These are phyloP conservation scores for Zoanthus solanderi DNA, from an alignment of 92 coral and sea anemone genomes.

Conservation along the genomic window DNA sequence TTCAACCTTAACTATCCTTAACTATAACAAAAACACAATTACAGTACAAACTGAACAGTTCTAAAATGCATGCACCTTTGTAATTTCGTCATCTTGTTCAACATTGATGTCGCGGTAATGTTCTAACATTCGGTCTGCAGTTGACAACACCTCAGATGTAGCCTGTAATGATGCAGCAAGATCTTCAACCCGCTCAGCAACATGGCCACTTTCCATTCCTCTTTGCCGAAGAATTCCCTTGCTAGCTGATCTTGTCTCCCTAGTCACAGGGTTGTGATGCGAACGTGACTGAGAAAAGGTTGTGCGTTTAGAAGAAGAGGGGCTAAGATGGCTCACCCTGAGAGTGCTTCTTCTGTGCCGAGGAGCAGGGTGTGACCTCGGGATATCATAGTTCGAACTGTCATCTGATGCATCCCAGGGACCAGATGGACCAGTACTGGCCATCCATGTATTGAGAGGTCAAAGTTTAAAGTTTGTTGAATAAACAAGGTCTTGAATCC, in stretches of 20 bases:
- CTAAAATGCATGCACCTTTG: slow-evolving; percentile 63
- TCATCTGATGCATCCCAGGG: slow-evolving; percentile 96
- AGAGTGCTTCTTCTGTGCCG: slow-evolving; percentile 76
- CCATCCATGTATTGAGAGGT: slow-evolving; percentile 44
- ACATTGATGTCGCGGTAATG: slow-evolving; percentile 96
- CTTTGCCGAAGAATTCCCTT: slow-evolving; percentile 44
- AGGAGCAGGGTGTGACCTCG: slow-evolving; percentile 70
- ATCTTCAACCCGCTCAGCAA: slow-evolving; percentile 91
- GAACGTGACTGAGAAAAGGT: slow-evolving; percentile 55
- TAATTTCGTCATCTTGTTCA: slow-evolving; percentile 99
- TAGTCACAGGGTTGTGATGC: neutral
- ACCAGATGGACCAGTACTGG: slow-evolving; percentile 69
- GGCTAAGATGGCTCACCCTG: slow-evolving; percentile 82
- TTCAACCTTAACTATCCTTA: no score
- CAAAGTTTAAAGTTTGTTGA: neutral
- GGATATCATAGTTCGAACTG: slow-evolving; percentile 73
- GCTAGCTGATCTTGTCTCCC: slow-evolving; percentile 41
- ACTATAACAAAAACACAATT: neutral
- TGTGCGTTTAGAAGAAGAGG: slow-evolving; percentile 55
- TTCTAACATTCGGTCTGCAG: slow-evolving; percentile 99
- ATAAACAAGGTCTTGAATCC: neutral
- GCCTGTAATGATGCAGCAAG: slow-evolving; percentile 97
- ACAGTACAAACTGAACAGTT: neutral
- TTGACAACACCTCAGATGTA: slow-evolving; percentile 95
- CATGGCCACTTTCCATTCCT: slow-evolving; percentile 66